These are phyloP conservation scores for Crypturellus undulatus DNA, from an alignment of 2,113 vertebrate species.

Conservation along the genomic window DNA sequence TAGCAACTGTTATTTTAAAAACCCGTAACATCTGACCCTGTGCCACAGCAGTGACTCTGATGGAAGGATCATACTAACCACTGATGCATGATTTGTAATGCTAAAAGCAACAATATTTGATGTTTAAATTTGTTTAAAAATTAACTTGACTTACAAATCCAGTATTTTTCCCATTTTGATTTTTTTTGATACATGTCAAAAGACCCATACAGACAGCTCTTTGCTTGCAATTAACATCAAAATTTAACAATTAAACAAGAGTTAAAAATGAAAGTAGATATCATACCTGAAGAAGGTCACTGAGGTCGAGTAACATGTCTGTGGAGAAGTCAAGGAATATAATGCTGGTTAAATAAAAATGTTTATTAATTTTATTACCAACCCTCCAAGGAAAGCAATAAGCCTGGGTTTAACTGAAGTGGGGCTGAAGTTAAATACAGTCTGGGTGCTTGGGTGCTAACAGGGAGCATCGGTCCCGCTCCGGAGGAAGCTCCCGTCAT, in stretches of 20 bases:
- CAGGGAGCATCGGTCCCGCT: background rate
- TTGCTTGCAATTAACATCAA: background rate
- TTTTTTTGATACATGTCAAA: background rate
- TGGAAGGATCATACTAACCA: background rate
- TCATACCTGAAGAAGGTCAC: constrained; percentile 94
- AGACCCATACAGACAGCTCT: background rate
- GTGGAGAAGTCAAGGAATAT: constrained; percentile 77
- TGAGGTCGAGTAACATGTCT: constrained; percentile 99
- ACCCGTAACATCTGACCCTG: background rate
- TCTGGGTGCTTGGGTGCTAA: background rate
- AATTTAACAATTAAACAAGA: background rate
- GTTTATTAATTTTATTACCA: background rate
- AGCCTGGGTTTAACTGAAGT: background rate
- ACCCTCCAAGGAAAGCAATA: background rate
- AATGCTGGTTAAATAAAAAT: background rate
- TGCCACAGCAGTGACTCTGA: background rate
- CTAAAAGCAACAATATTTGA: background rate
- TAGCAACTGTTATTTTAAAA: constrained; percentile 20
- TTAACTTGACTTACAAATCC: background rate
- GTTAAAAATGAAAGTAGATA: background rate
- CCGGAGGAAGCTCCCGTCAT: background rate
- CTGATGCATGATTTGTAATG: background rate
- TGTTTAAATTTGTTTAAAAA: background rate
- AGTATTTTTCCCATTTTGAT: background rate
- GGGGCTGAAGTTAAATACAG: background rate